Conservation (phyloP, 2,888 invertebrate species). For the Drosophila kuntzei region DNA sequence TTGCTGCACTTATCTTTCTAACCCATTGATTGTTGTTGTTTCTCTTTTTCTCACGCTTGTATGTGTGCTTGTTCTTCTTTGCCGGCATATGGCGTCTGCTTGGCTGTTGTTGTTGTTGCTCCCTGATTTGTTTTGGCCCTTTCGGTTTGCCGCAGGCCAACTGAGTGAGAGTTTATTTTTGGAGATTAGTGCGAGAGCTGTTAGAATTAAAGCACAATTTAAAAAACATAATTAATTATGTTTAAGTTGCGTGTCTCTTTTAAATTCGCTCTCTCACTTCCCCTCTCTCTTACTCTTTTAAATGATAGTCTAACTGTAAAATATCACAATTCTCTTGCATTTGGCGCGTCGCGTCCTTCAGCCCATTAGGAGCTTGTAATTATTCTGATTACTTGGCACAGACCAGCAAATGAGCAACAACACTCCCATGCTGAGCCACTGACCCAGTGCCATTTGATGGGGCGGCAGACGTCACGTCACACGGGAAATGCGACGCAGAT, state of each 20-base stretch:
- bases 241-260: conserved; percentile 16
- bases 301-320: conserved; percentile 41
- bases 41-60: conserved; percentile 16
- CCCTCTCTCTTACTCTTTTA: neutral
- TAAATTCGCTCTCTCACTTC: neutral
- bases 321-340: conserved; percentile 54
- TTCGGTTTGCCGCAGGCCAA: conserved; percentile 15
- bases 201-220: conserved; percentile 32
- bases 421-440: conserved; percentile 70
- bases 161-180: neutral
- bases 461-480: conserved; percentile 63
- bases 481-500: conserved; percentile 75
- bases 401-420: conserved; percentile 45
- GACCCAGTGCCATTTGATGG: conserved; percentile 76
- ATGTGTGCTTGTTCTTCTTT: conserved; percentile 28
- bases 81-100: conserved; percentile 73
- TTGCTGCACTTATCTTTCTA: conserved; percentile 6
- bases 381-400: conserved; percentile 74
- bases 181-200: neutral
- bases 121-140: conserved; percentile 22
- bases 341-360: conserved; percentile 55
- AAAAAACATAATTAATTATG: conserved; percentile 54
- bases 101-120: conserved; percentile 26
- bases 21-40: conserved; percentile 22
- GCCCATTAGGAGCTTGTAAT: conserved; percentile 73